Evolutionary conservation across 2,888 invertebrate genomes (phyloP).

Genomic region (Nomada ruficornis): DNA sequence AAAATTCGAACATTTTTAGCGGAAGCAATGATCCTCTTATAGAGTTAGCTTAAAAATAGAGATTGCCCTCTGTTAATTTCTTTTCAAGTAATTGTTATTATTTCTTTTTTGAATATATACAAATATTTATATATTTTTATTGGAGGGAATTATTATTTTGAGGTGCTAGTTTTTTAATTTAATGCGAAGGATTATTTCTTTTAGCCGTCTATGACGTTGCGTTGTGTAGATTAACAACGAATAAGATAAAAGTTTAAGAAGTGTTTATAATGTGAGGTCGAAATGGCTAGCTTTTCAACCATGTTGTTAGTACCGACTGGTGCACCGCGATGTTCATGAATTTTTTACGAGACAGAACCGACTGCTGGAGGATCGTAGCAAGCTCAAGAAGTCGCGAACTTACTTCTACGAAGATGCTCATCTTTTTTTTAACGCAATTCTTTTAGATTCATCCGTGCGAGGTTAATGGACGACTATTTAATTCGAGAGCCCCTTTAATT

Average conservation of each 20-base stretch:
- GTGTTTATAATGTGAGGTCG: not conserved
- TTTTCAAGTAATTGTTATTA: too few species aligned
- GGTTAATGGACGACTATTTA: slow-evolving; percentile 5
- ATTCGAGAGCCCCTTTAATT: slow-evolving; percentile 1
- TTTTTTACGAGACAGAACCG: slow-evolving; percentile 27
- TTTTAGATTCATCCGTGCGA: not conserved
- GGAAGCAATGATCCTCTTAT: too few species aligned
- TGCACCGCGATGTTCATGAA: slow-evolving; percentile 13
- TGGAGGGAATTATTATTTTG: too few species aligned
- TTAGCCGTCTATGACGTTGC: too few species aligned
- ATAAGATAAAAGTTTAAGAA: not conserved
- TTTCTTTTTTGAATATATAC: too few species aligned
- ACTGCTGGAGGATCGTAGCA: slow-evolving; percentile 10
- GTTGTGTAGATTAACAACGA: too few species aligned
- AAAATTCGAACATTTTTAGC: too few species aligned
- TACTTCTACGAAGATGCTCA: slow-evolving; percentile 4
- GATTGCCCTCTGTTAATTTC: too few species aligned
- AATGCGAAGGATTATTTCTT: too few species aligned
- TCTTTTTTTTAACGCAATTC: not conserved
- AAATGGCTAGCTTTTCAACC: not conserved
- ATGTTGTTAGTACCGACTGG: slow-evolving; percentile 8
- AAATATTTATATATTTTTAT: too few species aligned
- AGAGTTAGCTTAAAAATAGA: too few species aligned
- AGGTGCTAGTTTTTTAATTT: too few species aligned
- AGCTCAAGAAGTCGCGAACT: slow-evolving; percentile 14